phyloP scores from a whole-genome alignment of 2,888 invertebrate species.

The Cerastis leucographa region DNA sequence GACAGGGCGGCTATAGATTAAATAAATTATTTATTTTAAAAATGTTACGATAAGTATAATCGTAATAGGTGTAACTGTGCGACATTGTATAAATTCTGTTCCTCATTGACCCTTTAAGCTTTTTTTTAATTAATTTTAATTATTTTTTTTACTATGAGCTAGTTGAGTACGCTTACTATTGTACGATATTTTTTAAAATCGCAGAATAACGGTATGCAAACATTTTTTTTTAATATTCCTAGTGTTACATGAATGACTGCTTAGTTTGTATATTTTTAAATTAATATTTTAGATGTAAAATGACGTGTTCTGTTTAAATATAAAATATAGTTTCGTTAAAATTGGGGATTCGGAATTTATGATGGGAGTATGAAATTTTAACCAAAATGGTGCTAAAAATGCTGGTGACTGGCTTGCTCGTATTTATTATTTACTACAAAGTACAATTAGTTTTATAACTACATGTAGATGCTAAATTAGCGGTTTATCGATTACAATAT shows the following conservation, averaged over 20 bases:
- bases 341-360: conserved; percentile 73
- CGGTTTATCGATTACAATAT: conserved; percentile 43
- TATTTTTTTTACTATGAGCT: conserved; percentile 83
- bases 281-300: conserved; percentile 80
- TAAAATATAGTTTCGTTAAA: conserved; percentile 77
- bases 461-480: conserved; percentile 32
- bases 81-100: conserved; percentile 81
- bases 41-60: conserved; percentile 64
- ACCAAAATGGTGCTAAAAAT: conserved; percentile 64
- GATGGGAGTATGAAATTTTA: conserved; percentile 71
- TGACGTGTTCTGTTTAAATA: conserved; percentile 83
- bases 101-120: conserved; percentile 77
- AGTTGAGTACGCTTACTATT: conserved; percentile 89
- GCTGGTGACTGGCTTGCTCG: conserved; percentile 50
- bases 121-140: conserved; percentile 78
- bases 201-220: conserved; percentile 79
- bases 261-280: conserved; percentile 89
- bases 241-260: conserved; percentile 89
- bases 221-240: conserved; percentile 80
- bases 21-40: conserved; percentile 78
- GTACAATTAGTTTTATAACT: conserved; percentile 57
- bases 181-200: conserved; percentile 83
- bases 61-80: conserved; percentile 66
- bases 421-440: conserved; percentile 53
- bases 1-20: conserved; percentile 70